These are phyloP conservation scores for Schrankia costaestrigalis DNA, from an alignment of 2,888 invertebrate genomes.

Conservation along the genomic window DNA sequence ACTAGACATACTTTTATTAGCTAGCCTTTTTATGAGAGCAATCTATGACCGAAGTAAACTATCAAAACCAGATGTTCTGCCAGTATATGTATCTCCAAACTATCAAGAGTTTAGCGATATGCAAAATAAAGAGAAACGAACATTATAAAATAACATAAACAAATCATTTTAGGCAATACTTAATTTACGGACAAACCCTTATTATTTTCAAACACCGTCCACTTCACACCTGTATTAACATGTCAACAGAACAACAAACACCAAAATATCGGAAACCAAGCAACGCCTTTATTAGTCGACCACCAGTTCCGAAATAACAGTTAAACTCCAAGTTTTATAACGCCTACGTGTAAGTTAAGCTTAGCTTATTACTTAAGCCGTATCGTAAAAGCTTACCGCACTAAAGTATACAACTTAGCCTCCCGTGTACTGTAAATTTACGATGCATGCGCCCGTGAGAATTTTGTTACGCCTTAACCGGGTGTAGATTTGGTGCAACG, in stretches of 20 bases:
- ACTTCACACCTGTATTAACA: too few relatives aligned
- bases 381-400: slow-evolving; percentile 64
- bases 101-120: too few relatives aligned
- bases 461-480: slow-evolving; percentile 60
- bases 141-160: too few relatives aligned
- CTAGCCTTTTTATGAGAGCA: too few relatives aligned
- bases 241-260: slow-evolving; percentile 10
- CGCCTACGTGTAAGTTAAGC: slow-evolving; percentile 30
- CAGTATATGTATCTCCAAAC: too few relatives aligned
- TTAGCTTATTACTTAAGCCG: slow-evolving; percentile 40
- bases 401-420: slow-evolving; percentile 75
- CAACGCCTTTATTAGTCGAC: slow-evolving; percentile 26
- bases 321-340: slow-evolving; percentile 34
- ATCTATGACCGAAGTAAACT: too few relatives aligned
- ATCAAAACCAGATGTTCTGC: too few relatives aligned
- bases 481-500: slow-evolving; percentile 55
- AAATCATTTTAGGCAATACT: too few relatives aligned
- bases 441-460: slow-evolving; percentile 70
- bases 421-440: slow-evolving; percentile 69
- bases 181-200: too few relatives aligned
- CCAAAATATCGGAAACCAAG: slow-evolving; percentile 21
- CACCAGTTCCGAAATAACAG: slow-evolving; percentile 27
- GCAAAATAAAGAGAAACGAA: too few relatives aligned
- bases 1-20: too few relatives aligned
- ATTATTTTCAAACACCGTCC: too few relatives aligned